Conservation (phyloP, 2,888 invertebrate genomes). For the Temnothorax unifasciatus region DNA sequence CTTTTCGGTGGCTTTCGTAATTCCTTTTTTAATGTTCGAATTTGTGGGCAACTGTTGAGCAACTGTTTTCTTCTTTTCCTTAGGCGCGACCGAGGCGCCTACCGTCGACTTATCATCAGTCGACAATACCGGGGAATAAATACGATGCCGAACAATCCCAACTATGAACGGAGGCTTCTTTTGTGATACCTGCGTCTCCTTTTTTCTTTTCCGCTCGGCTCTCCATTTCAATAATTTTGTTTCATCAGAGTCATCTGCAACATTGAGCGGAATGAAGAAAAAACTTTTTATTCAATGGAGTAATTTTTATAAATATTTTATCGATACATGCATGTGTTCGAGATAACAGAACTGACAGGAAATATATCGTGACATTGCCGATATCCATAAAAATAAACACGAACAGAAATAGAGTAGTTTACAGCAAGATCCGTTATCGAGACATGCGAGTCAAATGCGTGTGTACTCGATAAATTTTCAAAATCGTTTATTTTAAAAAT, state of each 20-base stretch:
- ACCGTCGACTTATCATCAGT: too few species aligned
- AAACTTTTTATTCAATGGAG: too few species aligned
- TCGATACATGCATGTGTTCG: neutral
- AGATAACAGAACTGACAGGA: too few species aligned
- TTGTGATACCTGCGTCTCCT: constrained; percentile 67
- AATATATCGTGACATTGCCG: too few species aligned
- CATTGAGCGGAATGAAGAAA: too few species aligned
- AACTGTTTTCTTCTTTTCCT: constrained; percentile 2
- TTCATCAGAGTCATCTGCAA: constrained; percentile 53
- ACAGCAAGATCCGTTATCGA: too few species aligned
- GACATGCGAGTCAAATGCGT: too few species aligned
- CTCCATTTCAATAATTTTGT: constrained; percentile 75
- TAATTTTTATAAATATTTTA: neutral
- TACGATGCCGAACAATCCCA: constrained; percentile 77
- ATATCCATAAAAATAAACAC: too few species aligned
- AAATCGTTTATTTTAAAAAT: too few species aligned
- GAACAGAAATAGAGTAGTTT: too few species aligned
- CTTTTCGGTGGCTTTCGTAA: constrained; percentile 82
- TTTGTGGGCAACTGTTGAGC: neutral
- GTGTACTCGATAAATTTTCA: too few species aligned
- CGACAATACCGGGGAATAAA: constrained; percentile 73
- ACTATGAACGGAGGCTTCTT: constrained; percentile 81
- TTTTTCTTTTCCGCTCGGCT: constrained; percentile 70
- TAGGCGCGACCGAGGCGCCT: too few species aligned
- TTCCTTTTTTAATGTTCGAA: constrained; percentile 60